phyloP scores from a whole-genome alignment of 2,797 vertebrate genomes.

The Sorex maritimensis region DNA sequence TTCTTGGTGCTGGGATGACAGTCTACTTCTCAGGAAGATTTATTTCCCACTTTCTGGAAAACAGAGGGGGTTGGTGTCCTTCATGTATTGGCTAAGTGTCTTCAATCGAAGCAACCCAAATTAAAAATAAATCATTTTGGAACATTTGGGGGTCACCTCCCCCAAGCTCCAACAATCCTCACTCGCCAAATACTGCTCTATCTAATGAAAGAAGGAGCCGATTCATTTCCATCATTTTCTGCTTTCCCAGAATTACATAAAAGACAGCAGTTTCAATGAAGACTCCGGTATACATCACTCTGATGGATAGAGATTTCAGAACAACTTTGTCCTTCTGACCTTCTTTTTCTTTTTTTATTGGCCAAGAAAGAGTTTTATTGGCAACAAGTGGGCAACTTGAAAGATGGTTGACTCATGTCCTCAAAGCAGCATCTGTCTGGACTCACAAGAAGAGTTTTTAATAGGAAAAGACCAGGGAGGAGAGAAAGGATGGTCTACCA shows the following conservation, averaged over 20 bases:
- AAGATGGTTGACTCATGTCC: too few species aligned
- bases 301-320: slow-evolving; percentile 49
- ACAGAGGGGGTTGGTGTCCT: neutral
- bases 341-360: too few species aligned
- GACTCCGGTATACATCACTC: neutral
- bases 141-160: neutral
- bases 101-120: neutral
- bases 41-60: neutral
- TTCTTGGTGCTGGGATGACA: neutral
- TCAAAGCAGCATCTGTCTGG: too few species aligned
- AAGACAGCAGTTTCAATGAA: slow-evolving; percentile 47
- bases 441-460: too few species aligned
- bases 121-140: neutral
- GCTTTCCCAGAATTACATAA: slow-evolving; percentile 16
- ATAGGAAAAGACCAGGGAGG: too few species aligned
- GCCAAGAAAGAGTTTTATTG: too few species aligned
- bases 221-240: slow-evolving; percentile 39
- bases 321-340: neutral
- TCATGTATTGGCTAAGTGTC: neutral
- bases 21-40: neutral
- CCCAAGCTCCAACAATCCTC: neutral
- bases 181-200: slow-evolving; percentile 21
- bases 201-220: neutral
- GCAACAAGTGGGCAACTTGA: too few species aligned
- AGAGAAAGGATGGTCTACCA: too few species aligned